Conservation (phyloP, 2,113 vertebrate species). For the Carassius carassius region DNA sequence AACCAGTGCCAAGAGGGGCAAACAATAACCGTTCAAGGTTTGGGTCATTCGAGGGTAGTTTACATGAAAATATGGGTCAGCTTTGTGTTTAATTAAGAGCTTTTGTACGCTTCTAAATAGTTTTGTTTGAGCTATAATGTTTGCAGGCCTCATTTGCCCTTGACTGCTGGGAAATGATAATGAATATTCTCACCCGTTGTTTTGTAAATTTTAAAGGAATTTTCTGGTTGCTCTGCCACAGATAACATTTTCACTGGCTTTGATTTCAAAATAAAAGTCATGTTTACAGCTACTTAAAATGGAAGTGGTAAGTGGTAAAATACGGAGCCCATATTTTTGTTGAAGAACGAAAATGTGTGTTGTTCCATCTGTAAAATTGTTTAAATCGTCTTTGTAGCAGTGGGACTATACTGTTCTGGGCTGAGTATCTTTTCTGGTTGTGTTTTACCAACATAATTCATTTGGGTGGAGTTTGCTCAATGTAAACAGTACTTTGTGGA, state of each 20-base stretch:
- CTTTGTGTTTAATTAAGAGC: background rate
- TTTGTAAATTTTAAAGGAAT: background rate
- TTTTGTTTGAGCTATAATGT: background rate
- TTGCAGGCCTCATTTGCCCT: background rate
- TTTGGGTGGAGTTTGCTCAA: conserved; percentile 12
- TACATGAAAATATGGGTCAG: conserved; percentile 12
- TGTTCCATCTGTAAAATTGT: background rate
- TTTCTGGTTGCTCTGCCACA: background rate
- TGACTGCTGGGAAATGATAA: background rate
- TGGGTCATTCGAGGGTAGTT: conserved; percentile 40
- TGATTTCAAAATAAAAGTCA: conserved; percentile 4
- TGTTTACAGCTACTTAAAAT: background rate
- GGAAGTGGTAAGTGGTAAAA: background rate
- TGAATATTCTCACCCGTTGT: background rate
- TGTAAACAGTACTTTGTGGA: conserved; percentile 5
- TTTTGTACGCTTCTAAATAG: background rate
- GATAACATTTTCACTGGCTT: background rate
- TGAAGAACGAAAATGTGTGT: background rate
- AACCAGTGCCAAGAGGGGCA: conserved; percentile 8
- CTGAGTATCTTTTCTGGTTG: background rate
- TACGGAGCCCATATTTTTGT: background rate
- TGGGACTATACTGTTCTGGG: background rate
- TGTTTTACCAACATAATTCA: background rate
- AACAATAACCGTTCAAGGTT: conserved; percentile 37
- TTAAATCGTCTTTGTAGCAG: background rate